These are phyloP conservation scores for Eudasyphora cyanicolor DNA, from an alignment of 2,888 invertebrate species.

Conservation along the genomic window DNA sequence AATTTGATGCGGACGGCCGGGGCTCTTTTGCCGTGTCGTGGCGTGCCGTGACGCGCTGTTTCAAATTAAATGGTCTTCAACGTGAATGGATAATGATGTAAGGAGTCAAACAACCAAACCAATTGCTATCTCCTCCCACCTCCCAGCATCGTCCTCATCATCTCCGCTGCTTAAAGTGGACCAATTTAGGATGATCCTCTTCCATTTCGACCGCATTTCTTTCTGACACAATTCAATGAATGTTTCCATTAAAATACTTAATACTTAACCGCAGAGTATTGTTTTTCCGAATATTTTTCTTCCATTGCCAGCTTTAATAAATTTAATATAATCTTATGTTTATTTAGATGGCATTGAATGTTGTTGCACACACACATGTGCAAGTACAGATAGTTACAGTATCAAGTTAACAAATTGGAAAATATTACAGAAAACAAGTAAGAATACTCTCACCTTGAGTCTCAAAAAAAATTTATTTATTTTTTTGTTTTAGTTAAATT, in stretches of 20 bases:
- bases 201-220: neutral
- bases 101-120: neutral
- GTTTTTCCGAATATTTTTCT: neutral
- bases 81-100: slow-evolving; percentile 1
- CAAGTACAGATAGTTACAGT: neutral
- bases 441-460: no score
- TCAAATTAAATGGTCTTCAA: slow-evolving; percentile 35
- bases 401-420: neutral
- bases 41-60: neutral
- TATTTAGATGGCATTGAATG: slow-evolving; percentile 28
- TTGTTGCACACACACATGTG: no score
- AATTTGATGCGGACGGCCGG: slow-evolving; percentile 37
- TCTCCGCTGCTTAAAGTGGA: neutral
- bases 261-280: neutral
- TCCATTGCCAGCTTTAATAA: slow-evolving; percentile 37
- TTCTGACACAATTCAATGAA: neutral
- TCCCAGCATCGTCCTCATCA: no score
- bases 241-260: neutral
- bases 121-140: no score
- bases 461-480: no score
- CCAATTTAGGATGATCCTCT: neutral
- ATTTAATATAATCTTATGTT: slow-evolving; percentile 43
- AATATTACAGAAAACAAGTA: no score
- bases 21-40: neutral
- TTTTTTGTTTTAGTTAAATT: no score